Conservation (phyloP, 1,140 invertebrate species). For the Drosophila nigrodunni region DNA sequence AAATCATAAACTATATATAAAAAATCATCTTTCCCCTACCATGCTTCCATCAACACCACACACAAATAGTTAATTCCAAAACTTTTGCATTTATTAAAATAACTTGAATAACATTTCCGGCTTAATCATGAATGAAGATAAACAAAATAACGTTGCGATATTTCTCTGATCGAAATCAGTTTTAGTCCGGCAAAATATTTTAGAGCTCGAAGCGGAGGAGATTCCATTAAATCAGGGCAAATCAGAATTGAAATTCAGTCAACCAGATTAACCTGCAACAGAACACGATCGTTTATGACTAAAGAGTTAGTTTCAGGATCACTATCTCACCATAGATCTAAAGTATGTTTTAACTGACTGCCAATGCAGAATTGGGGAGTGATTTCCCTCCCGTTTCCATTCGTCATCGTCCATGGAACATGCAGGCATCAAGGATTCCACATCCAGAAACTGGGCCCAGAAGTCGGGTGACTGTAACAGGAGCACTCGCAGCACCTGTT, state of each 20-base stretch:
- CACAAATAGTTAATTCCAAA: not conserved
- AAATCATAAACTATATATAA: slow-evolving; percentile 57
- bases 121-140: too few species aligned
- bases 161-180: not conserved
- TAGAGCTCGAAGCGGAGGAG: too few species aligned
- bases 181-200: not conserved
- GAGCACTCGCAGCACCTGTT: slow-evolving; percentile 52
- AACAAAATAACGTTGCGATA: too few species aligned
- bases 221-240: too few species aligned
- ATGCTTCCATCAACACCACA: not conserved
- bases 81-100: not conserved
- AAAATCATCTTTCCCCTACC: slow-evolving; percentile 3
- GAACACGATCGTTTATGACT: not conserved
- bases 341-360: slow-evolving; percentile 65
- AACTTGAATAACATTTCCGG: not conserved
- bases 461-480: slow-evolving; percentile 53
- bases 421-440: slow-evolving; percentile 34
- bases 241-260: slow-evolving; percentile 2
- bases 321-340: slow-evolving; percentile 62
- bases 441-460: slow-evolving; percentile 67
- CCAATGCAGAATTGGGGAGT: slow-evolving; percentile 53
- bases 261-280: slow-evolving; percentile 32
- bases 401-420: slow-evolving; percentile 45
- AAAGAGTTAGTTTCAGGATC: not conserved
- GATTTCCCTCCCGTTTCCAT: slow-evolving; percentile 40